Percentiles rank a stretch among this genome's conserved stretches.
phyloP scores from a whole-genome alignment of 2,113 vertebrate species.

The Aptenodytes patagonicus region DNA sequence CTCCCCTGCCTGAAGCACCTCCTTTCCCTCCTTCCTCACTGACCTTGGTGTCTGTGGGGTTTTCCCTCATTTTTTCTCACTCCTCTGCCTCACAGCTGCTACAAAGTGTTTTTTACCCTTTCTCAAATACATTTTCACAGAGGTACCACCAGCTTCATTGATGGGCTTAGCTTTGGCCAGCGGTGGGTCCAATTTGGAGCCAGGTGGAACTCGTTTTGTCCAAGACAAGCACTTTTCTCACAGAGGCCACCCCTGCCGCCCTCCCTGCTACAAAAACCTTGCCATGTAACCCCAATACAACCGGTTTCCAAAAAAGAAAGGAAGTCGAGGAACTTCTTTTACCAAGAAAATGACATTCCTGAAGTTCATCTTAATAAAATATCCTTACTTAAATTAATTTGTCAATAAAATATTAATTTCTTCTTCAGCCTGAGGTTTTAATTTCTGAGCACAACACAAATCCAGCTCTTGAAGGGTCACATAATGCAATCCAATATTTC shows the following conservation, averaged over 20 bases:
- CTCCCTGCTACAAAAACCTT: neutral
- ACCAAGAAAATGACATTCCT: neutral
- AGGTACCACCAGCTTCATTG: neutral
- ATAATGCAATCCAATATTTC: neutral
- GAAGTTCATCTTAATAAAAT: neutral
- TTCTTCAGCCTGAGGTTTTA: neutral
- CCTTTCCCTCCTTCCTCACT: neutral
- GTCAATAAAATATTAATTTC: neutral
- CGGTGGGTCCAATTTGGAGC: neutral
- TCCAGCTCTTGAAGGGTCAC: neutral
- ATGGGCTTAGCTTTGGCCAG: neutral
- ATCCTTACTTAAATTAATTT: neutral
- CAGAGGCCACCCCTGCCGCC: neutral
- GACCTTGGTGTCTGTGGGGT: neutral
- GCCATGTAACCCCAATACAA: fast-evolving
- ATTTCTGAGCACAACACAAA: neutral
- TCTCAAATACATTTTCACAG: neutral
- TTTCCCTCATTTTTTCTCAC: neutral
- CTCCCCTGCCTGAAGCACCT: neutral
- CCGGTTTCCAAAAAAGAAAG: neutral
- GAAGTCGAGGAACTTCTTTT: neutral
- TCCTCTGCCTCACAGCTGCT: neutral
- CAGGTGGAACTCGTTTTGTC: neutral
- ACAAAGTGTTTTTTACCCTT: neutral
- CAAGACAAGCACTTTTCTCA: neutral